These are phyloP conservation scores for Hirtodrosophila histrioides DNA, from an alignment of 2,888 invertebrate species.

Conservation along the genomic window DNA sequence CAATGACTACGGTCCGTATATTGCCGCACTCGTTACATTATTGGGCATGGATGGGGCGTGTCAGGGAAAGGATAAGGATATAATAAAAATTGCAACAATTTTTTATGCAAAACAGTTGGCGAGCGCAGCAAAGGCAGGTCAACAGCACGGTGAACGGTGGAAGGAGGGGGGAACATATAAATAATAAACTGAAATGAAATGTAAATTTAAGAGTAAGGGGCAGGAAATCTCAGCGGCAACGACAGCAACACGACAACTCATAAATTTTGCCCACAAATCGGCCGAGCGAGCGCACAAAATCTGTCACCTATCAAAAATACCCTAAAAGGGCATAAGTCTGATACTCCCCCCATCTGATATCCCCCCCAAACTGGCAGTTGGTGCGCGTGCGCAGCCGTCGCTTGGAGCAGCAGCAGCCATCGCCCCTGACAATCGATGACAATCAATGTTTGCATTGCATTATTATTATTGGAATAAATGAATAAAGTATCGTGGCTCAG, in stretches of 20 bases:
- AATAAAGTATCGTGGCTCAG: slow-evolving; percentile 78
- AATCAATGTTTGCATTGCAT: slow-evolving; percentile 83
- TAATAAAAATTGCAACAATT: slow-evolving; percentile 63
- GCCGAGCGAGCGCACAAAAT: slow-evolving; percentile 67
- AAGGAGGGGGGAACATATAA: slow-evolving; percentile 39
- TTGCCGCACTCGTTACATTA: slow-evolving; percentile 26
- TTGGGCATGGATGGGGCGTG: slow-evolving; percentile 28
- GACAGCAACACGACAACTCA: slow-evolving; percentile 68
- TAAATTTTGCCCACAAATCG: slow-evolving; percentile 78
- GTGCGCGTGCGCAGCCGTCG: slow-evolving; percentile 66
- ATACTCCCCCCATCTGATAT: too few species aligned
- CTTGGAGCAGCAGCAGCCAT: slow-evolving; percentile 36
- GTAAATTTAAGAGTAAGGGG: slow-evolving; percentile 43
- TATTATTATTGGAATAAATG: slow-evolving; percentile 83
- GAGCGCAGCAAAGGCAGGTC: slow-evolving; percentile 3
- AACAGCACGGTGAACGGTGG: slow-evolving; percentile 1
- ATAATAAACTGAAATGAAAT: slow-evolving; percentile 72
- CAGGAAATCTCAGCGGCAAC: slow-evolving; percentile 46
- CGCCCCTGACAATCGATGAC: slow-evolving; percentile 79
- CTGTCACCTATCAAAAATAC: slow-evolving; percentile 83
- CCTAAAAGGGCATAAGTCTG: slow-evolving; percentile 82
- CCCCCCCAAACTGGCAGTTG: slow-evolving; percentile 22
- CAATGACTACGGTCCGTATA: too few species aligned
- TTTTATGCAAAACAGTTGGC: slow-evolving; percentile 53
- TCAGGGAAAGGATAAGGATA: slow-evolving; percentile 45